phyloP scores from a whole-genome alignment of 2,113 vertebrate genomes.

The Sclerurus mexicanus region DNA sequence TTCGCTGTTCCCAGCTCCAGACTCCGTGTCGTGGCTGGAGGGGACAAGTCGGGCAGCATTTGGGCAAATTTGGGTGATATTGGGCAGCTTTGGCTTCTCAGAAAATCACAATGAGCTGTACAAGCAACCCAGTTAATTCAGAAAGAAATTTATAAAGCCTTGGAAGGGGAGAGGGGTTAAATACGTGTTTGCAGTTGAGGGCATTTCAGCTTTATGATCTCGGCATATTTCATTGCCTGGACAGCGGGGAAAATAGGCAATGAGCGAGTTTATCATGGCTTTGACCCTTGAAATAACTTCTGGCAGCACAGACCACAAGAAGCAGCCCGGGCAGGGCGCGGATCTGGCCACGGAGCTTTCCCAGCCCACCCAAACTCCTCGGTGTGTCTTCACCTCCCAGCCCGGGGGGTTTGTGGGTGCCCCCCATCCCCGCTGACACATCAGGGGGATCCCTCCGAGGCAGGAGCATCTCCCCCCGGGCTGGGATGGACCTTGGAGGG shows the following conservation, averaged over 20 bases:
- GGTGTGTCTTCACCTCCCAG: neutral
- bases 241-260: neutral
- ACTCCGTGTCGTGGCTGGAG: fast-evolving
- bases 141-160: neutral
- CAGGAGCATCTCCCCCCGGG: neutral
- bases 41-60: fast-evolving
- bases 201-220: fast-evolving
- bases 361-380: neutral
- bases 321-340: neutral
- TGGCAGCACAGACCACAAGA: neutral
- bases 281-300: neutral
- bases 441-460: neutral
- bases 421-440: fast-evolving
- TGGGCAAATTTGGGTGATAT: neutral
- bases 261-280: neutral
- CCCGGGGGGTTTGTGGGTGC: neutral
- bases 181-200: neutral
- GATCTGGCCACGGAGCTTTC: neutral
- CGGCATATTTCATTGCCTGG: neutral
- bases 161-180: neutral
- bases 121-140: fast-evolving
- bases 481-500: neutral
- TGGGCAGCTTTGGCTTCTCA: neutral
- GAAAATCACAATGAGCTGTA: neutral
- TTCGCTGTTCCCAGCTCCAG: neutral